Evolutionary conservation across 2,797 vertebrate species (phyloP).

Genomic region (Bovichtus variegatus): DNA sequence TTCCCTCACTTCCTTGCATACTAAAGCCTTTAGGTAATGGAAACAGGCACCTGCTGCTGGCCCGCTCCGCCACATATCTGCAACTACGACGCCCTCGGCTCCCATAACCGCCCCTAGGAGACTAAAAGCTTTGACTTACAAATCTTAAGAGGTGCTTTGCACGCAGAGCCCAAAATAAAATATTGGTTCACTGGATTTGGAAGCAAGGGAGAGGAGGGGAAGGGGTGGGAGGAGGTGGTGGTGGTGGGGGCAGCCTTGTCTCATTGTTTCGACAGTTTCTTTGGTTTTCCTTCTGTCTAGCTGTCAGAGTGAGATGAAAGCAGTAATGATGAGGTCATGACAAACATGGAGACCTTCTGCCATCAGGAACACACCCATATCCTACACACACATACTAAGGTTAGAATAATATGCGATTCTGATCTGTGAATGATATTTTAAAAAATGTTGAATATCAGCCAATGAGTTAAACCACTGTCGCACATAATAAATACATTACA

Average conservation of each 20-base stretch:
- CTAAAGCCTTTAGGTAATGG: conserved; percentile 83
- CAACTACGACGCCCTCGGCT: conserved; percentile 66
- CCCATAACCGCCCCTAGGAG: conserved; percentile 69
- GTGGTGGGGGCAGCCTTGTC: conserved; percentile 24
- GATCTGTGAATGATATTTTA: background rate
- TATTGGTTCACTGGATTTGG: conserved; percentile 61
- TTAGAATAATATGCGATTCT: conserved; percentile 6
- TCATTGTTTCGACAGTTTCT: conserved; percentile 66
- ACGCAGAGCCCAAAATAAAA: conserved; percentile 77
- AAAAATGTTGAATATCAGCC: conserved; percentile 12
- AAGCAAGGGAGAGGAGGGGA: conserved; percentile 24
- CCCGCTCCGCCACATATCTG: conserved; percentile 61
- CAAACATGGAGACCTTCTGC: conserved; percentile 47
- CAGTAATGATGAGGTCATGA: conserved; percentile 55
- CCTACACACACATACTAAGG: background rate
- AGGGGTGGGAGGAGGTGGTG: background rate
- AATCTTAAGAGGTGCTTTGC: conserved; percentile 77
- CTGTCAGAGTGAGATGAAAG: conserved; percentile 66
- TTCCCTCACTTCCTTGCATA: conserved; percentile 75
- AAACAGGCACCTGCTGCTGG: conserved; percentile 87
- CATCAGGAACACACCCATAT: conserved; percentile 39
- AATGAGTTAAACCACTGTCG: conserved; percentile 4
- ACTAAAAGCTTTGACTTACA: conserved; percentile 73
- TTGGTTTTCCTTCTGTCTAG: conserved; percentile 49
- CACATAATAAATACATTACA: conserved; percentile 14